Base-by-base conservation (phyloP, 2,797 vertebrate genomes). In the Brotula barbata region DNA sequence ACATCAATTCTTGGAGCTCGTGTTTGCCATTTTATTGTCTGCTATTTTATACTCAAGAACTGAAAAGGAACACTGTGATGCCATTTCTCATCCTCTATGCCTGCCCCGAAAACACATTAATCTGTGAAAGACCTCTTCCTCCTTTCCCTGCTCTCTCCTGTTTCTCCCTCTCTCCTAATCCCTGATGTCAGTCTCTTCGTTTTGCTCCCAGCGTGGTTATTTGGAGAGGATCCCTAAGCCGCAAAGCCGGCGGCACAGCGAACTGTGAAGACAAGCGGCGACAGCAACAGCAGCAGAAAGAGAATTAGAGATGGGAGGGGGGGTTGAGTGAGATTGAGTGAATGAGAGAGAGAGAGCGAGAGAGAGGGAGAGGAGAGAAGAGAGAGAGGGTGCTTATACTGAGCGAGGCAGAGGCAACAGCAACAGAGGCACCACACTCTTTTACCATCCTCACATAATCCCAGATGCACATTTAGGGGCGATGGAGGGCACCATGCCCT, bases 211-310 rank as follows among this genome's bases (percentile, higher is more conserved):
- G 52, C 43, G 49, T 49, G 43, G 15, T 53, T 77, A 42, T 85
- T 90, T 68, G 57, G 44, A 80, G 83, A 75, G 78, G 78, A 68
- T 84, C 83, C 79, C 85, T 87, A 50, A 81, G 66, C 71, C 45
- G 44, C 37, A 57, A 56, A 54, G 69, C 82, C 68, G 19, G 64
- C 78, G 66, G 78, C 77, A 75, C 66, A 58, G 76, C 64, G 77
- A 75, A 85, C 77, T 68, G 80, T 84, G 82, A 85, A 81, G 83
- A 80, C 80, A 77, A 84, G 83, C 77, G 83, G 84, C 77, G 75
- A 68, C 85, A 87, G 86, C 68, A 63, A 76, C 46, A 70, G 77
- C 67, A 82, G 68, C 85, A 28, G 25, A 19, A 48, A 70, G 57
- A 67, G 53, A 62, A n/a, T n/a, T n/a, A n/a, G n/a, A n/a, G n/a